These are phyloP conservation scores for Sarcophaga variegata DNA, from an alignment of 2,888 invertebrate species.

Conservation along the genomic window DNA sequence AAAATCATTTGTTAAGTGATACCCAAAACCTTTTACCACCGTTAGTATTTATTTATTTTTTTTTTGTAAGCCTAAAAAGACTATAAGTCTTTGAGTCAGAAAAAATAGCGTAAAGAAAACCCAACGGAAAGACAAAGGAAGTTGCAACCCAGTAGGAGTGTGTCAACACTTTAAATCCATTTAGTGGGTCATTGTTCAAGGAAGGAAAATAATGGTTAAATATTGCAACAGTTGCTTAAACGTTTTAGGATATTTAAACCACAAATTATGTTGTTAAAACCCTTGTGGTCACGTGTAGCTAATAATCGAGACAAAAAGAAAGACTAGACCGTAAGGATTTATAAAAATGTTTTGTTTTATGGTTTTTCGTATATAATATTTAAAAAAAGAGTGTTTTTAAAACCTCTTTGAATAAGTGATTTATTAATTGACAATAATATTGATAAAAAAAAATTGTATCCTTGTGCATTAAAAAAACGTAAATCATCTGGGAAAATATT, in stretches of 20 bases:
- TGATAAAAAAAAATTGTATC: background rate
- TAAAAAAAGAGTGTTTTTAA: background rate
- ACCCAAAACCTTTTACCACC: slow-evolving; percentile 54
- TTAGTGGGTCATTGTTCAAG: slow-evolving; percentile 33
- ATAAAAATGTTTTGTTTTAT: background rate
- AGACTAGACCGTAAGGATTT: background rate
- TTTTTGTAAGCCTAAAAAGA: slow-evolving; percentile 3
- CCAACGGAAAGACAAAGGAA: background rate
- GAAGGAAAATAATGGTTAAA: slow-evolving; percentile 5
- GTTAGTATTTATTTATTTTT: background rate
- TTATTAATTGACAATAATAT: slow-evolving; percentile 8
- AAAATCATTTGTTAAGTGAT: slow-evolving; percentile 49
- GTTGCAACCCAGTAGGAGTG: slow-evolving; percentile 45
- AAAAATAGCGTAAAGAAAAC: slow-evolving; percentile 21
- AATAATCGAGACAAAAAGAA: slow-evolving; percentile 46
- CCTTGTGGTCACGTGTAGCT: slow-evolving; percentile 58
- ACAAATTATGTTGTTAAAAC: slow-evolving; percentile 69
- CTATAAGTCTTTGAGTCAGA: slow-evolving; percentile 63
- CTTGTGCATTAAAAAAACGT: background rate
- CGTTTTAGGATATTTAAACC: slow-evolving; percentile 47
- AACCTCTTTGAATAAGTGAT: too few species aligned
- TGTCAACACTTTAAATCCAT: slow-evolving; percentile 60
- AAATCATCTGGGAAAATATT: slow-evolving; percentile 32
- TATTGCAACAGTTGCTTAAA: slow-evolving; percentile 67
- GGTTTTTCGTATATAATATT: background rate